Percentiles rank a stretch among this genome's conserved stretches.
These are phyloP conservation scores for Stomatorhinus ivindoensis DNA, from an alignment of 2,113 vertebrate species.

Conservation along the genomic window DNA sequence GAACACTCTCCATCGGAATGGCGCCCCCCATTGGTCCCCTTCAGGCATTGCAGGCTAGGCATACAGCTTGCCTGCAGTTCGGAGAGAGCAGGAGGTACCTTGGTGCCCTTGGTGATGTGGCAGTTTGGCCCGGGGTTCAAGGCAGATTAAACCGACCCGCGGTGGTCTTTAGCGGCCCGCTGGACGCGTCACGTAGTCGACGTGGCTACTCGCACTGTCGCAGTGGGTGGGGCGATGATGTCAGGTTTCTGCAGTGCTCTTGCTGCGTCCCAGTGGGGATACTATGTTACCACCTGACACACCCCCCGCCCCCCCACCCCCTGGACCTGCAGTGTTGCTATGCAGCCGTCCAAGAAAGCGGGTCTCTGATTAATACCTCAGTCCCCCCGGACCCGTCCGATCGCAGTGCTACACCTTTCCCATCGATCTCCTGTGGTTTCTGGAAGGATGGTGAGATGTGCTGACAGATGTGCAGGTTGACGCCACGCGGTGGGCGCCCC, in stretches of 20 bases:
- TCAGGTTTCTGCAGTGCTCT: not conserved
- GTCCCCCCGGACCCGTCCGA: not conserved
- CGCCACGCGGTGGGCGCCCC: not conserved
- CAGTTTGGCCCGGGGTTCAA: not conserved
- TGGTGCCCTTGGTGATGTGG: not conserved
- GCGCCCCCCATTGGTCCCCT: not conserved
- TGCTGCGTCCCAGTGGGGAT: conserved; percentile 47
- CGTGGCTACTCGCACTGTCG: not conserved
- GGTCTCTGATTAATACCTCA: not conserved
- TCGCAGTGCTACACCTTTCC: not conserved
- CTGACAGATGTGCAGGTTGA: not conserved
- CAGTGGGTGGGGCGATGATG: not conserved
- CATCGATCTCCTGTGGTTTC: not conserved
- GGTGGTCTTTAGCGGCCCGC: not conserved
- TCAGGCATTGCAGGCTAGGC: not conserved
- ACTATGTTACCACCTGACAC: conserved; percentile 47
- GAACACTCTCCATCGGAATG: not conserved
- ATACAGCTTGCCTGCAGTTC: not conserved
- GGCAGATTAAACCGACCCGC: not conserved
- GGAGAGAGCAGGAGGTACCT: not conserved
- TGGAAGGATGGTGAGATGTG: not conserved
- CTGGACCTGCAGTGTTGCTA: not conserved
- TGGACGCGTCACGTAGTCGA: not conserved
- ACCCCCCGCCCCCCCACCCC: not conserved
- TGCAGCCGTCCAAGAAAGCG: not conserved